Percentiles rank a stretch among this genome's conserved stretches.
Conservation (phyloP, 1,140 invertebrate genomes). For the Heliconius hewitsoni region DNA sequence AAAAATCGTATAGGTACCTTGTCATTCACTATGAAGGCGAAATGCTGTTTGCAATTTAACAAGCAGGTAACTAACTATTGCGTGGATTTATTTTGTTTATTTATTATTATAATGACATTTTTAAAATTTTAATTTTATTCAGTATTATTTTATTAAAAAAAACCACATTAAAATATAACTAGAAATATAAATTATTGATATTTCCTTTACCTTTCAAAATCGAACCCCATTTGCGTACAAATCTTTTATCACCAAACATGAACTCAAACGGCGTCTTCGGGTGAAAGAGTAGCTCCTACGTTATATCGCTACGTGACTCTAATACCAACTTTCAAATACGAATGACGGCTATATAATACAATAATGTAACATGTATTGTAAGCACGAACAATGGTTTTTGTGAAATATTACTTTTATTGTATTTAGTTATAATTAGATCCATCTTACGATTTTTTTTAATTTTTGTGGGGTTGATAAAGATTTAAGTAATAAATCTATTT, state of each 20-base stretch:
- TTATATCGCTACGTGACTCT: constrained; percentile 35
- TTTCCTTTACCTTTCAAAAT: not conserved
- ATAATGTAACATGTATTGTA: not conserved
- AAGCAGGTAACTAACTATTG: no score
- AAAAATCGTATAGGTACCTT: no score
- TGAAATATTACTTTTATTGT: not conserved
- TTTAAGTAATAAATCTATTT: not conserved
- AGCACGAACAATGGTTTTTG: not conserved
- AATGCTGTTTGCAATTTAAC: no score
- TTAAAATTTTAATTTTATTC: no score
- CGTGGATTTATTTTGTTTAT: no score
- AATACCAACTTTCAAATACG: not conserved
- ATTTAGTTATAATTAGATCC: not conserved
- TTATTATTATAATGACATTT: no score
- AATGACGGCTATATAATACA: not conserved
- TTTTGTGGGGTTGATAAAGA: not conserved
- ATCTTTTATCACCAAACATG: not conserved
- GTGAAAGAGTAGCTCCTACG: constrained; percentile 24
- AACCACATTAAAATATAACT: not conserved
- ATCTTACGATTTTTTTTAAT: not conserved
- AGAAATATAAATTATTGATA: not conserved
- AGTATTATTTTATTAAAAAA: no score
- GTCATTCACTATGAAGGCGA: no score
- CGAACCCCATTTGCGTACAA: not conserved
- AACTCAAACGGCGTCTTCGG: constrained; percentile 14